Conservation (phyloP, 2,888 invertebrate genomes). For the Ochropleura leucogaster region DNA sequence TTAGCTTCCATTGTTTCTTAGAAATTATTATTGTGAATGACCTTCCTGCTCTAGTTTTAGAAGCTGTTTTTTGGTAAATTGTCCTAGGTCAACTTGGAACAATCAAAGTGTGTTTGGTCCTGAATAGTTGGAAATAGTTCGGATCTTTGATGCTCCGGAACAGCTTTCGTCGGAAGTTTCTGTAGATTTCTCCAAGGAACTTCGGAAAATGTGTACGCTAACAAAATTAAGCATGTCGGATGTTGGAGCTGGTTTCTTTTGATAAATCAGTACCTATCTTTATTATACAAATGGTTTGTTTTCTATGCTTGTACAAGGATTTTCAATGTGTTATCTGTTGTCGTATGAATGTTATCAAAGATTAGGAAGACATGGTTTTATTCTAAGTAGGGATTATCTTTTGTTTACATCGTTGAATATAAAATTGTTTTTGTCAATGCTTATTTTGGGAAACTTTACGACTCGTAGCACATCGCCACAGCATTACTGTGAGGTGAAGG, state of each 20-base stretch:
- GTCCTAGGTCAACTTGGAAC: conserved; percentile 55
- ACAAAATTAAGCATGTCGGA: conserved; percentile 37
- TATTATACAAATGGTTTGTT: conserved; percentile 43
- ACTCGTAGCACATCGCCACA: conserved; percentile 5
- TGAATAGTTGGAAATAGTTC: conserved; percentile 45
- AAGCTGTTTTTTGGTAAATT: conserved; percentile 49
- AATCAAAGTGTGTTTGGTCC: conserved; percentile 40
- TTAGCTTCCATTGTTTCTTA: conserved; percentile 62
- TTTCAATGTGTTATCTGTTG: background rate
- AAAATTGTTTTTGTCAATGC: background rate
- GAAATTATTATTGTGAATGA: conserved; percentile 59
- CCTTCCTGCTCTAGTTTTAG: conserved; percentile 47
- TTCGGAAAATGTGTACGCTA: conserved; percentile 34
- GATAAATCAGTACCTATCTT: conserved; percentile 38
- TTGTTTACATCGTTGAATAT: background rate
- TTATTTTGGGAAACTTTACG: conserved; percentile 15
- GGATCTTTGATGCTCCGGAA: conserved; percentile 38
- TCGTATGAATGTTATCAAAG: background rate
- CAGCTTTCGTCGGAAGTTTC: conserved; percentile 49
- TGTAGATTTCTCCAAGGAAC: conserved; percentile 31
- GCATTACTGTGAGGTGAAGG: conserved; percentile 35
- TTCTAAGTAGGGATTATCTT: background rate
- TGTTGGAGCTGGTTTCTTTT: conserved; percentile 17
- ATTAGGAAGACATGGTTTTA: background rate
- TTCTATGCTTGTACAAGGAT: conserved; percentile 5